Evolutionary conservation across 2,113 vertebrate species (phyloP).

Genomic region (Chiloscyllium plagiosum): DNA sequence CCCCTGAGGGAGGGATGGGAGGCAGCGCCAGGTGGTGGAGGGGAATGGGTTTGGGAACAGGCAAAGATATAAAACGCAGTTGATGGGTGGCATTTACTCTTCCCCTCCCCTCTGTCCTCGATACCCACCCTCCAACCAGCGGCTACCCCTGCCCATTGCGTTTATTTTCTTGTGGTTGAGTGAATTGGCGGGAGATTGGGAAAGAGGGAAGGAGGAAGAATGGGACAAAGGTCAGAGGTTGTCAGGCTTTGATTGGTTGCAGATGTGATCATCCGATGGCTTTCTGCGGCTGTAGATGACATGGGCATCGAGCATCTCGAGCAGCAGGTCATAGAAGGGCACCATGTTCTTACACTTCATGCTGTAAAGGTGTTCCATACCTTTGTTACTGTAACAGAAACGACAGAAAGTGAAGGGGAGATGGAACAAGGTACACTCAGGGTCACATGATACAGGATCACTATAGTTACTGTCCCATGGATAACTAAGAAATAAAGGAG

Average conservation of each 20-base stretch:
- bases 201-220: not conserved
- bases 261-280: slow-evolving; percentile 1
- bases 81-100: not conserved
- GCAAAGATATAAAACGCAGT: too few species aligned
- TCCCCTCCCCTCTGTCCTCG: not conserved
- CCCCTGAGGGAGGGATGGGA: too few species aligned
- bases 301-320: slow-evolving; percentile 94
- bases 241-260: slow-evolving; percentile 36
- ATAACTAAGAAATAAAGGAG: too few species aligned
- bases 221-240: slow-evolving; percentile 43
- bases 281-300: slow-evolving; percentile 60
- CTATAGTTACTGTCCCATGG: not conserved
- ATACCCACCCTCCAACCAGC: too few species aligned
- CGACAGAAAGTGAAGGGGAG: not conserved
- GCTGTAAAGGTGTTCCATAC: slow-evolving; percentile 88
- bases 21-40: too few species aligned
- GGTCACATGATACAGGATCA: not conserved
- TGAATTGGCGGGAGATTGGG: not conserved
- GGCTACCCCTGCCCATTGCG: not conserved
- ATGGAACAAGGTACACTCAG: not conserved
- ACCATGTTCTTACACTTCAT: slow-evolving; percentile 96
- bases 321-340: slow-evolving; percentile 81
- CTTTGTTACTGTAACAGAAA: slow-evolving; percentile 75
- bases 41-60: too few species aligned
- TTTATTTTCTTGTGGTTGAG: not conserved